phyloP scores from a whole-genome alignment of 1,140 invertebrate genomes.

The Phenacoccus solenopsis region DNA sequence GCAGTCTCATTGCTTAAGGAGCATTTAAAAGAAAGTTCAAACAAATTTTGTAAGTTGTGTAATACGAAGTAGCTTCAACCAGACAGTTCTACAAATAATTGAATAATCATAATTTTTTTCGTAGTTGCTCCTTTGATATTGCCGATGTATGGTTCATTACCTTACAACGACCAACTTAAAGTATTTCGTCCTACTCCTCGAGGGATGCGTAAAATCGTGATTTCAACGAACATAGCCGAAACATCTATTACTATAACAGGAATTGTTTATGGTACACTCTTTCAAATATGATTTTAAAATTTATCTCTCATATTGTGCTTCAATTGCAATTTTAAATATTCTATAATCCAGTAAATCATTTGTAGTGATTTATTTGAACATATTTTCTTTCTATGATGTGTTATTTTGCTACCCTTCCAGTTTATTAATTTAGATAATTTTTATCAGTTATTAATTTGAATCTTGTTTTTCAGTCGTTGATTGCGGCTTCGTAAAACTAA shows the following conservation, averaged over 20 bases:
- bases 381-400: conserved; percentile 11
- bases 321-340: not conserved
- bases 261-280: conserved; percentile 64
- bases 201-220: conserved; percentile 72
- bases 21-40: conserved; percentile 42
- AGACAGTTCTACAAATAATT: conserved; percentile 18
- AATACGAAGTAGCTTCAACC: not conserved
- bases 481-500: conserved; percentile 92
- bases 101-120: conserved; percentile 25
- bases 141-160: conserved; percentile 84
- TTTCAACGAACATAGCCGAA: conserved; percentile 91
- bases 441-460: conserved; percentile 21
- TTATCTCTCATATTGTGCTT: not conserved
- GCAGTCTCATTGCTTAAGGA: conserved; percentile 53
- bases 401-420: too few species aligned
- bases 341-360: not conserved
- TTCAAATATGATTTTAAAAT: not conserved
- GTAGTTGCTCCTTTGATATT: conserved; percentile 60
- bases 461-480: conserved; percentile 65
- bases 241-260: conserved; percentile 86
- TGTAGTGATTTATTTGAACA: conserved; percentile 17
- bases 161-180: conserved; percentile 71
- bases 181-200: conserved; percentile 68
- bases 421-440: too few species aligned
- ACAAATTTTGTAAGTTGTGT: conserved; percentile 36